A percentile compares a stretch with the other conserved stretches of the same genome.
Conservation (phyloP, 2,888 invertebrate genomes). For the Synergus gifuensis region DNA sequence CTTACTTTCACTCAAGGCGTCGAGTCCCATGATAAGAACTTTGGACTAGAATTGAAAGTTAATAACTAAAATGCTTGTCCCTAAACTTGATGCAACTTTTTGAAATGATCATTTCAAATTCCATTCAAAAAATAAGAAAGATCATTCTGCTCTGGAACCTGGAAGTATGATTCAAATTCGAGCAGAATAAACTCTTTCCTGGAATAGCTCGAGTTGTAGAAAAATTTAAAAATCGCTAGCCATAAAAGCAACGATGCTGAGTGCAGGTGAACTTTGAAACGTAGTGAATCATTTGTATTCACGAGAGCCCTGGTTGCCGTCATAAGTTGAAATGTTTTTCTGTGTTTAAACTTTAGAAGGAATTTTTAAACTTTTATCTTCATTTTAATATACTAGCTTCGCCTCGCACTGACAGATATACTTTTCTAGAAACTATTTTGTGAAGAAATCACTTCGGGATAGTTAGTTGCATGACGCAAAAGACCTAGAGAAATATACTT, state of each 20-base stretch:
- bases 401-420: background rate
- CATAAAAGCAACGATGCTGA: background rate
- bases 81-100: background rate
- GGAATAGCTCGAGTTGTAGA: background rate
- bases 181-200: background rate
- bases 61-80: background rate
- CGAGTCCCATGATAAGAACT: conserved; percentile 14
- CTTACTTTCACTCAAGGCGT: conserved; percentile 24
- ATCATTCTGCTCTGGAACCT: background rate
- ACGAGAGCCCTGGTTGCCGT: background rate
- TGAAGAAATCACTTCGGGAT: conserved; percentile 49
- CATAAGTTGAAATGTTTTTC: background rate
- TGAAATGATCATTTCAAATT: background rate
- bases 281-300: background rate
- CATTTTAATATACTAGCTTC: background rate
- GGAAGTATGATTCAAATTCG: background rate
- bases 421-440: conserved; percentile 44
- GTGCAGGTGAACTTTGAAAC: conserved; percentile 12
- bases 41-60: conserved; percentile 36
- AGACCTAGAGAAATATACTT: conserved; percentile 60
- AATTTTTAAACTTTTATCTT: background rate
- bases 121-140: background rate
- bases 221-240: background rate
- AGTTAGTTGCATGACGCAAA: conserved; percentile 49
- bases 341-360: background rate